These are phyloP conservation scores for Prenolepis imparis DNA, from an alignment of 2,888 invertebrate species.

Conservation along the genomic window DNA sequence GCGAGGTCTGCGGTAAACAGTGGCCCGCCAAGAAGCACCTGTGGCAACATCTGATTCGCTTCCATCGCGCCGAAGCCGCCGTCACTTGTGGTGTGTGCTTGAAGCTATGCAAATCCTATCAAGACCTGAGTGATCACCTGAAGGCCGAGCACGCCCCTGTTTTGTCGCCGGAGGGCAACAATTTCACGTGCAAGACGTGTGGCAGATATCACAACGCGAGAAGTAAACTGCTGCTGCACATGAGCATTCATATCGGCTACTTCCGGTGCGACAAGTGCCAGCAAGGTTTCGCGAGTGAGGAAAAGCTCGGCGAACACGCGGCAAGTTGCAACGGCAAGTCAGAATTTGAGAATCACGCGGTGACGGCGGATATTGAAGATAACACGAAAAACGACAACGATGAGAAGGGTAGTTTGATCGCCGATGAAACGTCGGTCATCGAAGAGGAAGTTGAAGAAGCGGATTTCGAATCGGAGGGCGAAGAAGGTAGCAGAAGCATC, in stretches of 20 bases:
- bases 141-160: conserved; percentile 87
- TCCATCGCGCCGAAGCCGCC: conserved; percentile 88
- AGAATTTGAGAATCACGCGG: conserved; percentile 59
- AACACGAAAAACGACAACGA: conserved; percentile 65
- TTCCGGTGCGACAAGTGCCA: conserved; percentile 82
- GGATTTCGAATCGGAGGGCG: conserved; percentile 75
- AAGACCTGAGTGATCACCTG: conserved; percentile 86
- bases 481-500: conserved; percentile 75
- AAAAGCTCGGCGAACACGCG: conserved; percentile 79
- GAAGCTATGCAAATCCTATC: conserved; percentile 87
- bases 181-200: conserved; percentile 88
- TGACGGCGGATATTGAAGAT: conserved; percentile 60
- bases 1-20: conserved; percentile 88
- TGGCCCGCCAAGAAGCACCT: conserved; percentile 89
- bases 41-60: conserved; percentile 89
- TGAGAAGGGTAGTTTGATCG: conserved; percentile 72
- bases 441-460: conserved; percentile 73
- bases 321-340: conserved; percentile 76
- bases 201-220: conserved; percentile 88
- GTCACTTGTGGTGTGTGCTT: conserved; percentile 89
- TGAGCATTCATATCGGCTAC: conserved; percentile 87
- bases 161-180: conserved; percentile 87
- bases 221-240: conserved; percentile 87
- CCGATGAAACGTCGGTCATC: conserved; percentile 68
- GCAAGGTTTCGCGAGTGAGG: conserved; percentile 79